Percentiles rank a stretch among this genome's conserved stretches.
Evolutionary conservation across 1,140 invertebrate genomes (phyloP).

Genomic region (Macrocentrus cingulum): DNA sequence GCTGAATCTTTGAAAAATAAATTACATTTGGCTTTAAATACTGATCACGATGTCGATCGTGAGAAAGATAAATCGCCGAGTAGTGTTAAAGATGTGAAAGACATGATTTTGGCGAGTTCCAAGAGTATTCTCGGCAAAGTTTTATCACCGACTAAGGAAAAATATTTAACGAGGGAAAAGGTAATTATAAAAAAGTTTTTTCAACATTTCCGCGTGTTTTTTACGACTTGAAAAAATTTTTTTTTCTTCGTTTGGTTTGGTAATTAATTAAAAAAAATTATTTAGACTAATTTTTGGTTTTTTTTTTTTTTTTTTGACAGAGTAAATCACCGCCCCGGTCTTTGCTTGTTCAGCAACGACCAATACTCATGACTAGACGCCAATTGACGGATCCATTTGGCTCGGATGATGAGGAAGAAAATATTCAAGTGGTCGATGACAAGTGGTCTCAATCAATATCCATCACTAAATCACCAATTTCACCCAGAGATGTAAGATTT

Average conservation of each 20-base stretch:
- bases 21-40: slow-evolving; percentile 52
- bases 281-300: too few relatives aligned
- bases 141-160: slow-evolving; percentile 74
- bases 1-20: slow-evolving; percentile 53
- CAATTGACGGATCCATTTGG: slow-evolving; percentile 89
- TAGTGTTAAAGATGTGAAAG: slow-evolving; percentile 72
- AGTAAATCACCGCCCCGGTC: slow-evolving; percentile 56
- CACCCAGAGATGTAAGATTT: slow-evolving; percentile 47
- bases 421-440: slow-evolving; percentile 52
- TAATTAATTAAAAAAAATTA: too few relatives aligned
- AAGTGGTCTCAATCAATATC: slow-evolving; percentile 52
- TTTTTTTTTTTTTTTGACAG: slow-evolving; percentile 33
- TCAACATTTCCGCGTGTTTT: too few relatives aligned
- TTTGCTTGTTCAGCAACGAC: slow-evolving; percentile 55
- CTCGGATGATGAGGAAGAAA: slow-evolving; percentile 85
- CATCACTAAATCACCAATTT: slow-evolving; percentile 49
- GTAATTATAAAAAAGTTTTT: slow-evolving; percentile 35
- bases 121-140: slow-evolving; percentile 80
- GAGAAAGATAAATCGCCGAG: slow-evolving; percentile 57
- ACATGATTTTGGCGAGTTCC: slow-evolving; percentile 72
- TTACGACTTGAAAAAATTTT: background rate
- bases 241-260: slow-evolving; percentile 13
- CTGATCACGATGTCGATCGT: slow-evolving; percentile 48
- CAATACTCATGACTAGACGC: slow-evolving; percentile 79
- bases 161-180: slow-evolving; percentile 56